Conservation (phyloP, 2,888 invertebrate genomes). For the Protodeltote pygarga region DNA sequence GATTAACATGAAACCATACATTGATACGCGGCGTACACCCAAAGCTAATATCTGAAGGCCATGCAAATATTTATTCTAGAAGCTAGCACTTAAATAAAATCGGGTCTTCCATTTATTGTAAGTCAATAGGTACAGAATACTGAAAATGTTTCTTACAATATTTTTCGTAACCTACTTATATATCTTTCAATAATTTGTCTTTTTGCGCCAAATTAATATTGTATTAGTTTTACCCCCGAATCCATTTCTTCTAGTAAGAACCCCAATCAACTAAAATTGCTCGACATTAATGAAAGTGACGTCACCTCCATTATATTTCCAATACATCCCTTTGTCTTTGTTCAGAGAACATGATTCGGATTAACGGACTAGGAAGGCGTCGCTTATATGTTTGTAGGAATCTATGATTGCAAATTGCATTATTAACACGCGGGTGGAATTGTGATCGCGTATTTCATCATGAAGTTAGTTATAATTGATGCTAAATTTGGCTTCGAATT, state of each 20-base stretch:
- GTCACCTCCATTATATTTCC: conserved; percentile 38
- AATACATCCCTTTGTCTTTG: conserved; percentile 44
- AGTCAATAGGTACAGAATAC: neutral
- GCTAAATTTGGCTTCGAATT: conserved; percentile 3
- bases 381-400: conserved; percentile 21
- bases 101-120: too few relatives aligned
- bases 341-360: conserved; percentile 39
- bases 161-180: conserved; percentile 1
- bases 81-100: too few relatives aligned
- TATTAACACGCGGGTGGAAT: conserved; percentile 34
- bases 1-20: too few relatives aligned
- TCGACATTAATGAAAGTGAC: conserved; percentile 42
- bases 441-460: conserved; percentile 23
- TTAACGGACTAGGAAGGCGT: conserved; percentile 27
- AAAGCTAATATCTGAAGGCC: too few relatives aligned
- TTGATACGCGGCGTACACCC: too few relatives aligned
- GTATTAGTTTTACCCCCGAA: conserved; percentile 15
- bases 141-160: neutral
- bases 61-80: too few relatives aligned
- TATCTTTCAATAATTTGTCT: conserved; percentile 22
- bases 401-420: conserved; percentile 45
- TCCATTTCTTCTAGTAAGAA: conserved; percentile 33
- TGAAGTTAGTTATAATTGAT: conserved; percentile 40
- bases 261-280: conserved; percentile 41
- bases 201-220: conserved; percentile 33